phyloP scores from a whole-genome alignment of 2,113 vertebrate genomes.

The Lepus europaeus region DNA sequence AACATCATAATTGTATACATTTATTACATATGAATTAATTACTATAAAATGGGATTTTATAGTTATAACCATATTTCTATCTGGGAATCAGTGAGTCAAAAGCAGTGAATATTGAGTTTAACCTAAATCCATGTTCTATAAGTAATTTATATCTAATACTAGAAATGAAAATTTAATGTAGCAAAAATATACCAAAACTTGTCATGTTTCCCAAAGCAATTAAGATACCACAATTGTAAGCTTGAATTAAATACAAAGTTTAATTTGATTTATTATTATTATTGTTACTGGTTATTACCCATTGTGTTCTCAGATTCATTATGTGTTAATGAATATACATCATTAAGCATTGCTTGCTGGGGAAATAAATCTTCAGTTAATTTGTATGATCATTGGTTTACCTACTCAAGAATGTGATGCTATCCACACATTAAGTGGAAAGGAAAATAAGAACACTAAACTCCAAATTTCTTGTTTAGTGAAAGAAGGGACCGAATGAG shows the following conservation, averaged over 20 bases:
- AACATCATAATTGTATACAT: constrained; percentile 16
- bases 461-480: not conserved
- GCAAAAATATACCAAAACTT: not conserved
- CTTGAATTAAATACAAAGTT: not conserved
- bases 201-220: not conserved
- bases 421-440: not conserved
- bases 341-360: not conserved
- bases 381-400: not conserved
- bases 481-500: not conserved
- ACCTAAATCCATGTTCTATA: not conserved
- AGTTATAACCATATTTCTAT: constrained; percentile 37
- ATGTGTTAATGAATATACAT: not conserved
- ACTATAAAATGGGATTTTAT: constrained; percentile 48
- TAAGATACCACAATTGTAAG: not conserved
- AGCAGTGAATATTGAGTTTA: not conserved
- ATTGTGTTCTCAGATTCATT: not conserved
- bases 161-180: constrained; percentile 40
- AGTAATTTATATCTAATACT: not conserved
- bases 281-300: not conserved
- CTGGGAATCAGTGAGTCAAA: not conserved
- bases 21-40: constrained; percentile 26
- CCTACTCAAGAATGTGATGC: not conserved
- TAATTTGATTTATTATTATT: not conserved
- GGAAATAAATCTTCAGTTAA: not conserved
- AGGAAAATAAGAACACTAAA: not conserved